Evolutionary conservation across 2,797 vertebrate genomes (phyloP).

Genomic region (Bradypodion pumilum): DNA sequence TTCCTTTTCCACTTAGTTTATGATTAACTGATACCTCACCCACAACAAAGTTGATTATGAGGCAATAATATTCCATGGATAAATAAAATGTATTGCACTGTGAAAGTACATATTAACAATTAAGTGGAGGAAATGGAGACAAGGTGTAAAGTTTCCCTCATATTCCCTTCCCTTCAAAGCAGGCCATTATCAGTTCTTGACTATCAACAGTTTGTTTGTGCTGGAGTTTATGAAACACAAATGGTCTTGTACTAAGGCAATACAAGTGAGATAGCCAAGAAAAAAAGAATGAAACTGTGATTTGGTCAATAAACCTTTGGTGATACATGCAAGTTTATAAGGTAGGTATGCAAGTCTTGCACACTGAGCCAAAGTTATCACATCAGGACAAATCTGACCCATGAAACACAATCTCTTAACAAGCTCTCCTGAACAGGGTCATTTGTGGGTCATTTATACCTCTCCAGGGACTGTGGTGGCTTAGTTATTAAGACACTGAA

Average conservation of each 20-base stretch:
- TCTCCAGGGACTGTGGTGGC: too few relatives aligned
- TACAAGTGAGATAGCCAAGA: not conserved
- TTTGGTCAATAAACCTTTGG: not conserved
- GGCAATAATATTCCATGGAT: slow-evolving; percentile 32
- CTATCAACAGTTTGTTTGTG: not conserved
- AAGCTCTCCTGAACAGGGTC: too few relatives aligned
- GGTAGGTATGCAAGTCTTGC: too few relatives aligned
- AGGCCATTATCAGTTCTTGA: not conserved
- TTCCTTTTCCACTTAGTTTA: slow-evolving; percentile 68
- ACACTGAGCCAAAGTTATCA: not conserved
- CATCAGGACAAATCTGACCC: not conserved
- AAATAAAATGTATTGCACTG: slow-evolving; percentile 29
- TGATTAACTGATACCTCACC: slow-evolving; percentile 66
- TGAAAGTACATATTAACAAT: not conserved
- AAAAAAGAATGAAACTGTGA: not conserved
- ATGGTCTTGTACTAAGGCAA: not conserved
- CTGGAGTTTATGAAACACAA: not conserved
- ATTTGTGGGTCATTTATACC: too few relatives aligned
- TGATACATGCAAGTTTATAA: not conserved
- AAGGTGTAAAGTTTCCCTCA: not conserved
- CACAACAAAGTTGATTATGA: slow-evolving; percentile 52
- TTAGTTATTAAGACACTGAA: too few relatives aligned
- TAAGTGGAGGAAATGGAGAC: not conserved
- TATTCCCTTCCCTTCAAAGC: not conserved
- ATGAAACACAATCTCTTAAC: not conserved